Evolutionary conservation across 2,797 vertebrate species (phyloP), one percentile per base, ranked within the genome.

Genomic region (Margarornis squamiger): DNA sequence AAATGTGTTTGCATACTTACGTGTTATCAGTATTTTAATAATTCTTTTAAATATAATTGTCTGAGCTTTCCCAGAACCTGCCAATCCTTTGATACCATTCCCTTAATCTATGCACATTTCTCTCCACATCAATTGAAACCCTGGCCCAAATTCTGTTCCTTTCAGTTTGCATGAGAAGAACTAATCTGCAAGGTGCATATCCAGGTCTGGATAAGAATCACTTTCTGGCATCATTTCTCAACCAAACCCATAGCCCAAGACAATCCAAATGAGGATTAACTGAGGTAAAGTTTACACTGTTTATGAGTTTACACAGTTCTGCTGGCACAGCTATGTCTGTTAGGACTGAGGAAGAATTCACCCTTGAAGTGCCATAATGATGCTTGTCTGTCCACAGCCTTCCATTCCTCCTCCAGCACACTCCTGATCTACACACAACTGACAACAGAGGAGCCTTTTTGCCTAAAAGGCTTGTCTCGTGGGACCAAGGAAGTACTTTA

Each of bases 251-350:
- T 45, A 82, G 63, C 55, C 36, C 21, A 79, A 20, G 54, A 71
- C 52, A 92, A 74, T 61, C 67, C 77, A 85, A 91, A 86, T 30
- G 22, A 52, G 73, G 36, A 85, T 86, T 84, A 86, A 78, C 82
- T 79, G 59, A 91, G 41, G 24, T 45, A 71, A 85, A 63, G 86
- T 90, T 94, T 90, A 83, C 48, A n/a, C 51, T 79, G 14, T 90
- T 94, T 85, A 92, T 87, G 81, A 72, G 74, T 72, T 95, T 90
- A 71, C 85, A 51, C n/a, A 63, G 75, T 55, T 88, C 38, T 78
- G 62, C 78, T 94, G 88, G 79, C 68, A 77, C 63, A 74, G 65
- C 36, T 91, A 26, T 68, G 63, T 83, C 54, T 86, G 61, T 68
- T 71, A 78, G 49, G 61, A 58, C 68, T 57, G 68, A 92, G 66